Percentiles rank a stretch among this genome's conserved stretches.
phyloP scores from a whole-genome alignment of 2,113 vertebrate genomes.

The Tachysurus vachellii region DNA sequence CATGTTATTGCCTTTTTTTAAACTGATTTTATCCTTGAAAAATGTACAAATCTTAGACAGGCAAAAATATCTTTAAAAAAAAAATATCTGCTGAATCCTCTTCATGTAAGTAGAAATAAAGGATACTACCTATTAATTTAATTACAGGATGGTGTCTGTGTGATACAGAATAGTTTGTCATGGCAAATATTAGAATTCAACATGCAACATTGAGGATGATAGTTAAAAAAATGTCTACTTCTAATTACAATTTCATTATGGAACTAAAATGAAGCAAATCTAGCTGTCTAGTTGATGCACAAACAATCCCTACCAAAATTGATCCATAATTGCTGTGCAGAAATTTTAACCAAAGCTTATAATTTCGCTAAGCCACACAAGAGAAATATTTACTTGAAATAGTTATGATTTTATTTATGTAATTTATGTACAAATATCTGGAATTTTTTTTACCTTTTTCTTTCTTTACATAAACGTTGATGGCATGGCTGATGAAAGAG shows the following conservation, averaged over 20 bases:
- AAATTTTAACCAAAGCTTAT: neutral
- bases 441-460: neutral
- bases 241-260: neutral
- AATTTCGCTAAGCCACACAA: neutral
- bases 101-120: neutral
- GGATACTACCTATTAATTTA: neutral
- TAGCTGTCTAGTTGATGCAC: neutral
- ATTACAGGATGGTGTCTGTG: constrained; percentile 76
- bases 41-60: neutral
- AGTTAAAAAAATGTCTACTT: neutral
- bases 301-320: neutral
- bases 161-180: constrained; percentile 69
- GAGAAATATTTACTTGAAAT: neutral
- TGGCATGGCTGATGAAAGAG: neutral
- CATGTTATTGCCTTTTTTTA: neutral
- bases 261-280: neutral
- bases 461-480: neutral
- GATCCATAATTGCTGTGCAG: neutral
- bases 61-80: neutral
- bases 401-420: neutral
- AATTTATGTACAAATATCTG: neutral
- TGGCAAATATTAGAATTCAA: constrained; percentile 74
- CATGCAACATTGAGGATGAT: constrained; percentile 71
- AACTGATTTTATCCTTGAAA: neutral
- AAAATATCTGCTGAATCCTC: neutral